A percentile compares a stretch with the other conserved stretches of the same genome.
Conservation (phyloP, 2,113 vertebrate species). For the Spea bombifrons region DNA sequence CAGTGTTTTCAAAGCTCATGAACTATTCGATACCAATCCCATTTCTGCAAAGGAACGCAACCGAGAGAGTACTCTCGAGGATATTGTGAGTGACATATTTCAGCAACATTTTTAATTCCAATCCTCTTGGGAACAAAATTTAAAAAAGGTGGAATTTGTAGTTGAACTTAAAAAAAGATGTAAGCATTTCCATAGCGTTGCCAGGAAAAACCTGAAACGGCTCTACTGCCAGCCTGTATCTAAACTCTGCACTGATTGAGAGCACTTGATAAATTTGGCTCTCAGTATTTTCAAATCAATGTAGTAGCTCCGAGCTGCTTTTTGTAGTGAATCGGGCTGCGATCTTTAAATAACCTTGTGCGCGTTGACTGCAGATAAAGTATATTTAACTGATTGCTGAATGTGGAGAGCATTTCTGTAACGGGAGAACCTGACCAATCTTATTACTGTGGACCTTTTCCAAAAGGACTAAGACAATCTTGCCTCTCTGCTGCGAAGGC, state of each 20-base stretch:
- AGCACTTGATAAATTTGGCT: constrained; percentile 15
- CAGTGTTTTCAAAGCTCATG: no score
- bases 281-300: constrained; percentile 3
- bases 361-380: neutral
- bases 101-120: no score
- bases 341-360: constrained; percentile 33
- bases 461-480: constrained; percentile 2
- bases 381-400: constrained; percentile 18
- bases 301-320: neutral
- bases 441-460: constrained; percentile 16
- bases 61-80: no score
- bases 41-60: no score
- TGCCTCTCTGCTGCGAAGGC: constrained; percentile 4
- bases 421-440: constrained; percentile 16
- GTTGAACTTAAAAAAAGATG: no score
- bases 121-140: no score
- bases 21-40: no score
- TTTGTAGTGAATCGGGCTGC: neutral
- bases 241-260: neutral
- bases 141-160: no score
- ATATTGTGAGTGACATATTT: no score
- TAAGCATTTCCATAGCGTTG: no score
- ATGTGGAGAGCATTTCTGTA: constrained; percentile 18
- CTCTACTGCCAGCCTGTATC: neutral
- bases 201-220: no score